Evolutionary conservation across 2,797 vertebrate genomes (phyloP), one percentile per base, ranked within the genome.

Genomic region (Neosilurus hyrtlii): DNA sequence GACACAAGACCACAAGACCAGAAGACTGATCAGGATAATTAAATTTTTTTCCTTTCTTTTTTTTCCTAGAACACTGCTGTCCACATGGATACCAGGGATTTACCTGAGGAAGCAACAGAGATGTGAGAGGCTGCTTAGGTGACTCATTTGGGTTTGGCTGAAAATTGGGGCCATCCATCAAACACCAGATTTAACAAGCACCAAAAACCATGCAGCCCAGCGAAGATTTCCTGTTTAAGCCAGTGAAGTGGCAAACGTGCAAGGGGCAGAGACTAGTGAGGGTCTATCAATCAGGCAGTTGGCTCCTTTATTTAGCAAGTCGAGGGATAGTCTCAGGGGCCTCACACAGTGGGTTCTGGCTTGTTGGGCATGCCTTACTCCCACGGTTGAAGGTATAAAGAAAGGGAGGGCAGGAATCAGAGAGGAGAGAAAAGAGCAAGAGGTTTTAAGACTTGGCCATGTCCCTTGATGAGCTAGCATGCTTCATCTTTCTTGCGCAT

Each of bases 291-390:
- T 94, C 93, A 96, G 95, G 93, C 87, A 93, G 94, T 96, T 93
- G 90, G 90, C 90, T 96, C 94, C 95, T 96, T 97, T 96, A 97
- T 97, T 97, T 95, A 97, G 95, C 92, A 95, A 92, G 93, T 88
- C 89, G 93, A 91, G 66, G 95, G 93, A 93, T 88, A 90, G 95
- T 93, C 95, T 94, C 95, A 84, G 92, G 94, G 93, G 95, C 92
- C 92, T 65, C 90, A 88, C 88, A 91, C 90, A 90, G 88, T 87
- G 90, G 93, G 93, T 93, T 93, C 91, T 91, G 92, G 92, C 92
- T 94, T 93, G 92, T 94, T 95, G 93, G 91, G 87, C 90, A 91
- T 86, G 91, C 91, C 87, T 90, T 90, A 87, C 90, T 86, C 88
- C 86, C 81, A 83, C 86, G 85, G 89, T 88, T 89, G 90, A 43